Evolutionary conservation across 2,113 vertebrate species (phyloP), one percentile per base, ranked within the genome.

Genomic region (Nyctereutes procyonoides): DNA sequence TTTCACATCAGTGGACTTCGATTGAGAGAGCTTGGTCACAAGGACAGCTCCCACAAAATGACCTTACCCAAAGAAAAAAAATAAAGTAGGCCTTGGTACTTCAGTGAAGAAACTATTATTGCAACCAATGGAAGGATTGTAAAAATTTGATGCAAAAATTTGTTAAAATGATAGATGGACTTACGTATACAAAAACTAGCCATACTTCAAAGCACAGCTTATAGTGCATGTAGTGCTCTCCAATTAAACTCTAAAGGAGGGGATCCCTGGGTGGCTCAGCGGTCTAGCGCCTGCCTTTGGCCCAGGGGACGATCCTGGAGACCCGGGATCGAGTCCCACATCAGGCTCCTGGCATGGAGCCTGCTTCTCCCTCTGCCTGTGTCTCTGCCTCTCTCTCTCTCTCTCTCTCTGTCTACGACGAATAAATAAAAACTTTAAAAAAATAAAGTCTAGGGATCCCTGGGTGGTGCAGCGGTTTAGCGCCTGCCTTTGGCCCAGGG

Each of bases 41-140:
- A 81, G 28, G 51, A 84, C 3, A 93, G 24, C 67, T 89, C 26
- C 19, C 35, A 95, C 16, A 95, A 63, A 95, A 88, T 89, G 53
- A 88, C 32, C 20, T 87, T 74, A 90, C 26, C 88, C 58, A 74
- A 65, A 81, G 53, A 56, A 82, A 84, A 81, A 71, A 71, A 65
- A 53, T 32, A 38, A 65, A 60, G 43, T 55, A 81, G 12, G 67
- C 32, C 24, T 65, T 74, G 63, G 55, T 81, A 92, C 38, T 32
- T 13, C 38, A 85, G 73, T 76, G 38, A 92, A 94, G 13, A 51
- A 92, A 88, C 3, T 3, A 62, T 85, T 88, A 73, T 24, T 87
- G 22, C 51, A 82, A 69, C 30, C 10, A 92, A 35, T 38, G 7
- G 32, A 88, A 58, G 3, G 4, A 58, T 0, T 60, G 7, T 81